Base-by-base conservation (phyloP, 2,113 vertebrate species). In the Pipa parva region DNA sequence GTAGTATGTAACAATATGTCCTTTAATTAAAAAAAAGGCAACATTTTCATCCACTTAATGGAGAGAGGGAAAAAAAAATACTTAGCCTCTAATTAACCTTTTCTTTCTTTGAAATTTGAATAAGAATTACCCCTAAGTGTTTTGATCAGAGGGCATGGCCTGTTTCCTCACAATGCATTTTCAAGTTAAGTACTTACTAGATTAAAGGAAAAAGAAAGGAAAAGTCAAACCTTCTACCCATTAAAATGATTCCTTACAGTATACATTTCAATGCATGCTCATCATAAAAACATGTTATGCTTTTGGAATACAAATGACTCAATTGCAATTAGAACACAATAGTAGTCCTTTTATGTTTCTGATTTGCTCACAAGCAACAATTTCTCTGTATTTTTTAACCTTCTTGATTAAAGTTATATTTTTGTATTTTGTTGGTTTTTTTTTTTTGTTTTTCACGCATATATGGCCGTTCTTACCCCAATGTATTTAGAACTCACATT, bases 51-150 rank as follows among this genome's bases (percentile, higher is more conserved):
- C 13, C 39, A n/a, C 13, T 42, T 42, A 42, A n/a, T 17, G n/a
- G 6, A 42, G 6, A 42, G 13, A 15, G 5, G 10, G 5, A 31
- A 42, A 15, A 42, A 1, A n/a, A 15, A 42, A n/a, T 42, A 42
- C 39, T 42, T 42, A 42, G n/a, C 39, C 13, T n/a, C 39, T 42
- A 42, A 42, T 42, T 42, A 42, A 42, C 39, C 39, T 42, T 42
- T 42, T 42, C 13, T 17, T 42, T 15, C 13, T 42, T 42, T 42
- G n/a, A 42, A 42, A 42, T 42, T 42, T 42, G 13, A 42, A 15
- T 42, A 42, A 42, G 10, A 42, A 42, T 42, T n/a, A 42, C 39
- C 39, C 39, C 17, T 42, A 42, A 42, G 39, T 42, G 39, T 42
- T 42, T 42, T 6, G n/a, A 2, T 42, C 17, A 42, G 11, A 42